Percentiles rank a stretch among this genome's conserved stretches.
Conservation (phyloP, 2,888 invertebrate species). For the Acleris sparsana region DNA sequence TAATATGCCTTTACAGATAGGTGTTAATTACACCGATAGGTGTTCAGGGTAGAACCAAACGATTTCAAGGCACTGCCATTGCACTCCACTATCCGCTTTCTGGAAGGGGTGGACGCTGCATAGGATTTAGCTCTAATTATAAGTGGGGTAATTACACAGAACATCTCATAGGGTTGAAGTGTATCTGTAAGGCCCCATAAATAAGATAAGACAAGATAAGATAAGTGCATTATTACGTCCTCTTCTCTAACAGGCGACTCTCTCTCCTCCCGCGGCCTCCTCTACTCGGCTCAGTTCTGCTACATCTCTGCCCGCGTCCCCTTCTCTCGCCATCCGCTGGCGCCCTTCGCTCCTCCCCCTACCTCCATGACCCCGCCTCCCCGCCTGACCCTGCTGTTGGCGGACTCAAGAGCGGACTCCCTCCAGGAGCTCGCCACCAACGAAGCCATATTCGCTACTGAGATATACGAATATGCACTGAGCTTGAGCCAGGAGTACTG, state of each 20-base stretch:
- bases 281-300: constrained; percentile 97
- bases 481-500: constrained; percentile 89
- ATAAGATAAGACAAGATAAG: no score
- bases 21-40: no score
- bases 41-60: no score
- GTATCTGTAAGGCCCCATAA: no score
- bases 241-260: constrained; percentile 84
- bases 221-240: no score
- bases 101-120: no score
- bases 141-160: no score
- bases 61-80: no score
- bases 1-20: no score
- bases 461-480: constrained; percentile 97
- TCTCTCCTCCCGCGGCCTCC: constrained; percentile 88
- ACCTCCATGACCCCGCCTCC: constrained; percentile 57
- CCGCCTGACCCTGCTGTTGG: constrained; percentile 92
- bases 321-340: constrained; percentile 74
- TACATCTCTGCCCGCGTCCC: constrained; percentile 93
- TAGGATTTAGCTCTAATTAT: no score
- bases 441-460: constrained; percentile 96
- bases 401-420: constrained; percentile 85
- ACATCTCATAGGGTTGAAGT: no score
- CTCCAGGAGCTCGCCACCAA: constrained; percentile 89
- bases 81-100: no score
- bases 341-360: constrained; percentile 66